phyloP scores from a whole-genome alignment of 2,797 vertebrate genomes.

The Prunella strophiata region DNA sequence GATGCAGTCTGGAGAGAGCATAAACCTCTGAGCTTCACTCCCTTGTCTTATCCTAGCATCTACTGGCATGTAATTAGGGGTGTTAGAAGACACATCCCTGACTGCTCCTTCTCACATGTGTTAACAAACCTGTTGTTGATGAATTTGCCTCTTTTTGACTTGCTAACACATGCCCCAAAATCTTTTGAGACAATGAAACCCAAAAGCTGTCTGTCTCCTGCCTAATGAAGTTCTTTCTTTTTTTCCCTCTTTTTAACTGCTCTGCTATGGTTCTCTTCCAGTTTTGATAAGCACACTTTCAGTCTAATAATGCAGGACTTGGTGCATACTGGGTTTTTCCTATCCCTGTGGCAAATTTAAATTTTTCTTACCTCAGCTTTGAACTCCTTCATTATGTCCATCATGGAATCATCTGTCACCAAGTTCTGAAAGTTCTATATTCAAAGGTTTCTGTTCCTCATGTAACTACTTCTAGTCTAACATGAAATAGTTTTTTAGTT shows the following conservation, averaged over 20 bases:
- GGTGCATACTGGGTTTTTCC: not conserved
- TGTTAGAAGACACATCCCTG: not conserved
- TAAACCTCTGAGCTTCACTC: not conserved
- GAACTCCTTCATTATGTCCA: not conserved
- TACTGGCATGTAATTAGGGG: not conserved
- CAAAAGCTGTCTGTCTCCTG: not conserved
- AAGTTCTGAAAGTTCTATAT: not conserved
- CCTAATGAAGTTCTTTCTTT: not conserved
- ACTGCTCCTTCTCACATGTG: not conserved
- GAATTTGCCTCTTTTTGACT: not conserved
- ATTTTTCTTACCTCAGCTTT: not conserved
- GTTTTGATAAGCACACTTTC: not conserved
- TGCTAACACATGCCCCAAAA: not conserved
- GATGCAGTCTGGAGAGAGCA: not conserved
- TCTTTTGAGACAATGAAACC: not conserved
- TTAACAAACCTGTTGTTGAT: not conserved
- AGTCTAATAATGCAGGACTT: not conserved
- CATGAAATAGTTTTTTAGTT: not conserved
- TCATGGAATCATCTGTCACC: not conserved
- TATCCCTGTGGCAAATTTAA: not conserved
- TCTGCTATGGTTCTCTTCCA: not conserved
- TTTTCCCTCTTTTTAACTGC: not conserved
- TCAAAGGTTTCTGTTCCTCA: not conserved
- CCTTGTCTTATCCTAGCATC: not conserved
- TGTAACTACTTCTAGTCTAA: not conserved